phyloP scores from a whole-genome alignment of 2,113 vertebrate genomes.

The Notothenia rossii region DNA sequence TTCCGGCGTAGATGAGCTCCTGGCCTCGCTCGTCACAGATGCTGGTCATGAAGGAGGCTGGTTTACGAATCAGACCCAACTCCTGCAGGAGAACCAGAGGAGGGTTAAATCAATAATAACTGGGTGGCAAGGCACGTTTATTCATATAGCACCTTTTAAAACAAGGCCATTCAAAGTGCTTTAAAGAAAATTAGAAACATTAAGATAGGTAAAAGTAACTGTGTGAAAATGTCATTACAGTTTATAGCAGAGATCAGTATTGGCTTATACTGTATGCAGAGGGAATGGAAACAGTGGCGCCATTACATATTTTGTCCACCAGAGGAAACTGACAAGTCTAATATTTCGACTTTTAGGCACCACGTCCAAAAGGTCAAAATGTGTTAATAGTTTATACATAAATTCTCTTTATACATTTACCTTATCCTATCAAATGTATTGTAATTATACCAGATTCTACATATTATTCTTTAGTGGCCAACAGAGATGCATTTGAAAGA shows the following conservation, averaged over 20 bases:
- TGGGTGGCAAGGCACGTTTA: not conserved
- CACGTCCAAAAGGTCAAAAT: not conserved
- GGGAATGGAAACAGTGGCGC: not conserved
- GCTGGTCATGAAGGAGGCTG: constrained; percentile 98
- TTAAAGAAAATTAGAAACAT: too few species aligned
- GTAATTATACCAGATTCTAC: not conserved
- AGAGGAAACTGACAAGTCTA: not conserved
- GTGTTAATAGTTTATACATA: not conserved
- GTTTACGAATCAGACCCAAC: constrained; percentile 96
- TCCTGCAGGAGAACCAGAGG: constrained; percentile 83
- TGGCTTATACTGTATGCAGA: too few species aligned
- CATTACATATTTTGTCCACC: not conserved
- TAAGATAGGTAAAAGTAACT: not conserved
- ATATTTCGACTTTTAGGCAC: not conserved
- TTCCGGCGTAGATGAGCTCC: constrained; percentile 97
- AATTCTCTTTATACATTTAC: too few species aligned
- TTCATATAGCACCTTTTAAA: too few species aligned
- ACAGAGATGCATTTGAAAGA: not conserved
- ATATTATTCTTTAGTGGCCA: not conserved
- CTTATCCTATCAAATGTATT: too few species aligned
- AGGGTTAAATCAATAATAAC: not conserved
- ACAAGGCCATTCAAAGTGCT: too few species aligned
- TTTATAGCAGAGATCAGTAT: not conserved
- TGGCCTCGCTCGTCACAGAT: constrained; percentile 98
- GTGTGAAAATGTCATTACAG: not conserved